A percentile compares a stretch with the other conserved stretches of the same genome.
Evolutionary conservation across 1,140 invertebrate species (phyloP).

Genomic region (Leptinotarsa defecta): DNA sequence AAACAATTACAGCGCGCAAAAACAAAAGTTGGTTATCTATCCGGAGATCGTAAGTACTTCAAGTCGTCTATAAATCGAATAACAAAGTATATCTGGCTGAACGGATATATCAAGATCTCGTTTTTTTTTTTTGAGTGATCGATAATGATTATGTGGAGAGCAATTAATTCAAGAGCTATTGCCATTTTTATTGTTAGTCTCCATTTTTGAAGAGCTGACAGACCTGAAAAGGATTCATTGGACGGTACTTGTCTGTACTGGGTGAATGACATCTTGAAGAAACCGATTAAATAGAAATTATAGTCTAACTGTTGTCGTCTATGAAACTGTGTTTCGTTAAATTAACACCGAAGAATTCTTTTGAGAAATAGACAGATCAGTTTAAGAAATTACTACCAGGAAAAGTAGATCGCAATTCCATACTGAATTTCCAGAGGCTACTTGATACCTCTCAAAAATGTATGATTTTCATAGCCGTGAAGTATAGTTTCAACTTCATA

Average conservation of each 20-base stretch:
- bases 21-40: not conserved
- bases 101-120: conserved; percentile 3
- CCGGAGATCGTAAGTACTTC: not conserved
- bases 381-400: too few relatives aligned
- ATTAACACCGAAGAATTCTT: too few relatives aligned
- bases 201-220: not conserved
- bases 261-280: too few relatives aligned
- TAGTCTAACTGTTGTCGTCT: too few relatives aligned
- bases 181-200: not conserved
- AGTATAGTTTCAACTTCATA: too few relatives aligned
- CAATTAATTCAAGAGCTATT: not conserved
- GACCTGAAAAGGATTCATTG: not conserved
- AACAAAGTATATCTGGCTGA: conserved; percentile 5
- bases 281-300: too few relatives aligned
- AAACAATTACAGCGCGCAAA: not conserved
- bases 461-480: too few relatives aligned
- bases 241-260: not conserved
- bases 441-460: too few relatives aligned
- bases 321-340: too few relatives aligned
- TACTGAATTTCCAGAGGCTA: too few relatives aligned
- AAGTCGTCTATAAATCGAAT: not conserved
- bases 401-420: too few relatives aligned
- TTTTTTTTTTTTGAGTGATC: not conserved
- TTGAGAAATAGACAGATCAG: too few relatives aligned
- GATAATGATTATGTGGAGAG: conserved; percentile 5